Evolutionary conservation across 2,888 invertebrate species (phyloP), one percentile per base, ranked within the genome.

Genomic region (Clitarchus hookeri): DNA sequence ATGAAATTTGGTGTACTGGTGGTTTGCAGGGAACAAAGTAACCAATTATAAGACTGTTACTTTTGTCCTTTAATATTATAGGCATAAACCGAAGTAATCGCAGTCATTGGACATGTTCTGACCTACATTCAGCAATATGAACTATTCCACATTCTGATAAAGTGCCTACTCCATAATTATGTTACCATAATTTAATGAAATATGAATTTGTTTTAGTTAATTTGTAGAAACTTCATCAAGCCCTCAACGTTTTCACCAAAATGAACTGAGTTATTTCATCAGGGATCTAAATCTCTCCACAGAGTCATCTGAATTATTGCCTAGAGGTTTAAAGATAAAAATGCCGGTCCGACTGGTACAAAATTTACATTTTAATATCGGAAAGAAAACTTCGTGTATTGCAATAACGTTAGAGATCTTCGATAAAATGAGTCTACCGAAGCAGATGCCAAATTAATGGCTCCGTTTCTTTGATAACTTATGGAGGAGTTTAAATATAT

Each of bases 271-370:
- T 87, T 84, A 88, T 84, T 85, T 89, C 19, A 86, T 88, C 12
- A 86, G 89, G 87, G 89, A 89, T 84, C 82, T 89, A 53, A 86
- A 87, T 25, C 84, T 89, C 25, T 87, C 89, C 12, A 89, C 89
- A 87, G 87, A 89, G 80, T 27, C 87, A 80, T 85, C 88, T 13
- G 88, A 89, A 87, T 77, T 89, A 27, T 86, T 89, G 88, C 85
- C 11, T 88, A 87, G 23, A 86, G 88, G n/a, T 85, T 89, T 27
- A 88, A 88, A 83, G 83, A 88, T 80, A 89, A 88, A n/a, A 44
- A 89, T 13, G 13, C 85, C 3, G 53, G 25, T 19, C n/a, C n/a
- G n/a, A n/a, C n/a, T n/a, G 86, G 36, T 84, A 88, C 87, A 82
- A 65, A 13, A 6, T 25, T 1, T 80, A 27, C 27, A 8, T 80